These are phyloP conservation scores for Pristionchus japonicus DNA, from an alignment of 2,888 invertebrate species.

Conservation along the genomic window DNA sequence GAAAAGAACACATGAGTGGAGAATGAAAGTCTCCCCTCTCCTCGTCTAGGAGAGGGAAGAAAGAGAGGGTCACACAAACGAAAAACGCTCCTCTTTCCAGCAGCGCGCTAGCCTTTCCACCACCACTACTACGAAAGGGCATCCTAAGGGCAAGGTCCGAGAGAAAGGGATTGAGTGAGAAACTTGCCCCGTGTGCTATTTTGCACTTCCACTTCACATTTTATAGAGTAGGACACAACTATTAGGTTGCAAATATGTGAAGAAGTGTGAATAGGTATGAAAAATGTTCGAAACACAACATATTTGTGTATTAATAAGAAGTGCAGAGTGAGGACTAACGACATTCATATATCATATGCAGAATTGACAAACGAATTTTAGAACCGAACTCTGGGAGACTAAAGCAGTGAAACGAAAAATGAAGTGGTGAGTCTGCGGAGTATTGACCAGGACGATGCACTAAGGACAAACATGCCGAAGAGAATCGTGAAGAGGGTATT, in stretches of 20 bases:
- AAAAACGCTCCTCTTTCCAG: not conserved
- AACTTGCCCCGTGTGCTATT: not conserved
- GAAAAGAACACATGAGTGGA: not conserved
- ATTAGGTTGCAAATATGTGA: too few relatives aligned
- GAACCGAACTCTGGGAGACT: too few relatives aligned
- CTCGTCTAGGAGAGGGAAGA: not conserved
- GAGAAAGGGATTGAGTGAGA: not conserved
- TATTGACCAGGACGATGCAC: not conserved
- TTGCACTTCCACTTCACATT: too few relatives aligned
- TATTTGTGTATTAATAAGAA: too few relatives aligned
- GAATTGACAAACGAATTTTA: too few relatives aligned
- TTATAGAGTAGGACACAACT: too few relatives aligned
- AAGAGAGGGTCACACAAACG: not conserved
- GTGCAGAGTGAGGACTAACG: too few relatives aligned
- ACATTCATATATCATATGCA: too few relatives aligned
- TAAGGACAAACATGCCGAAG: not conserved
- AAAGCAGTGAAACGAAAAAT: not conserved
- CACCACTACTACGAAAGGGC: constrained; percentile 16
- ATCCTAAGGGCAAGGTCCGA: constrained; percentile 20
- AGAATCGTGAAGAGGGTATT: not conserved
- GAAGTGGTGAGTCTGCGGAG: not conserved
- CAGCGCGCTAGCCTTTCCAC: not conserved
- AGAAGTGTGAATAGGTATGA: too few relatives aligned
- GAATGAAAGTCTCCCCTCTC: not conserved
- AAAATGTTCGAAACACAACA: too few relatives aligned